Evolutionary conservation across 2,113 vertebrate species (phyloP), one percentile per base, ranked within the genome.

Genomic region (Dromaius novaehollandiae): DNA sequence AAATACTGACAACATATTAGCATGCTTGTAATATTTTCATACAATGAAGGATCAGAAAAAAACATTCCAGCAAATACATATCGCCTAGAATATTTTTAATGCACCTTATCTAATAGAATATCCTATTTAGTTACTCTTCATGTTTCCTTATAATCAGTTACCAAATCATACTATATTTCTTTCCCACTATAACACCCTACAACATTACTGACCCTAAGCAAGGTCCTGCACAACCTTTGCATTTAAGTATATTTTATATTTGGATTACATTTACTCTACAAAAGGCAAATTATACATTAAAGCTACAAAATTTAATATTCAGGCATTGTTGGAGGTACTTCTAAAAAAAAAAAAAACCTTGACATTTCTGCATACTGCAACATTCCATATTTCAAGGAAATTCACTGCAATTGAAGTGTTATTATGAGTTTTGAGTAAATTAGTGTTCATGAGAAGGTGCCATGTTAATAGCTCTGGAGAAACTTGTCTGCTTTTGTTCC

Each of bases 391-490:
- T 89, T 89, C 77, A 90, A 76, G 69, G 22, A 87, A 76, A 80
- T 77, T 63, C 24, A 0, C 58, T 80, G 63, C 38, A 91, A 80
- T 4, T 95, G 85, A 76, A 21, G 3, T 25, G 13, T 51, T 70
- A 76, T 22, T 81, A 58, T 53, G 21, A 74, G 44, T 77, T 95
- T 70, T 79, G 21, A 86, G 58, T 68, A 89, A 79, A 95, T 64
- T 89, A 86, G 36, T 1, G 2, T 10, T 85, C 40, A 64, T 51
- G 38, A 86, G 75, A 96, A 95, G 71, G 40, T 9, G 0, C 38
- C 86, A 48, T 17, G 55, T 83, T 91, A 97, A 89, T 81, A 95
- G 65, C 32, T 64, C 65, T 87, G 77, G 40, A 91, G 56, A 85
- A 95, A 79, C 46, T 51, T 82, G 76, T 78, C 74, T 83, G 56